Base-by-base conservation (phyloP, 2,888 invertebrate genomes). In the Hoplodrina blanda region DNA sequence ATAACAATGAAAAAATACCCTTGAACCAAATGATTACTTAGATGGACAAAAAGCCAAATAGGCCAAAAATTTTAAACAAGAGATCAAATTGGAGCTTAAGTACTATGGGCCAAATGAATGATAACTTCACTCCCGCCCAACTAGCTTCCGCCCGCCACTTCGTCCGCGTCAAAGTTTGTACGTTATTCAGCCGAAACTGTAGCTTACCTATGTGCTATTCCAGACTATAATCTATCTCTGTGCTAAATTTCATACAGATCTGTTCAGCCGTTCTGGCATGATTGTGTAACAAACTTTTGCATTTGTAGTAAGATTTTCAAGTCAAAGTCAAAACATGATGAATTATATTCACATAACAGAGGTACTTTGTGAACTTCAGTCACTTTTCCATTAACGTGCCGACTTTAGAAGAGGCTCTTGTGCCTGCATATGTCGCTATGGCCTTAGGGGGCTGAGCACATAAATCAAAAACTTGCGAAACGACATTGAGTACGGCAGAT, bases 381-480 rank as follows among this genome's bases (percentile, higher is more conserved):
- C 76, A 82, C 66, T 79, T 82, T 81, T 81, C 76, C 75, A 79
- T 76, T 81, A 80, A 70, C 69, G 80, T 81, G 61, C 30, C 46
- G 63, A 73, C 63, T 76, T 71, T 15, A 54, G 20, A 62, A 60
- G 57, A 76, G 62, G 50, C 57, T 79, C 55, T 62, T 68, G 37
- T 74, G 64, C 70, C 61, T 25, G 52, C 73, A 68, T 70, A 73
- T 78, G 76, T 76, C 67, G 71, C 71, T 76, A 56, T 57, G 54
- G 74, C 67, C 76, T 33, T 69, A 60, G 54, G 73, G 77, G 72
- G 80, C 75, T 80, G 66, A 64, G 70, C 67, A 80, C 87, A 91
- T 94, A 93, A 93, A 93, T 94, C 94, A 92, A 88, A 91, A 93
- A 93, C 89, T 93, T 92, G 78, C 74, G 81, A 88, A 90, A 90